These are phyloP conservation scores for Hyperoplus immaculatus DNA, from an alignment of 2,797 vertebrate genomes.

Conservation along the genomic window DNA sequence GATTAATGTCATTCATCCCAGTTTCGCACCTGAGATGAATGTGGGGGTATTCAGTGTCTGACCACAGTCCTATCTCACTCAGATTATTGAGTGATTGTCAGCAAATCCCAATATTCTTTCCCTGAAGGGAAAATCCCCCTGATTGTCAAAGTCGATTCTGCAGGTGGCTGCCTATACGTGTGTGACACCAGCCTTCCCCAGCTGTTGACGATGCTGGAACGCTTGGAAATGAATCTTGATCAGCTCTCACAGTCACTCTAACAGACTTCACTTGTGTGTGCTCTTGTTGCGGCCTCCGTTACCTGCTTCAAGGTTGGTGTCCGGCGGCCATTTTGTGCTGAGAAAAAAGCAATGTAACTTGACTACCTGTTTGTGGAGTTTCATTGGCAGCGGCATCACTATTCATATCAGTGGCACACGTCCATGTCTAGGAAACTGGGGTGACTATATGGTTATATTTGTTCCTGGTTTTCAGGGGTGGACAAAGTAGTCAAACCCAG, in stretches of 20 bases:
- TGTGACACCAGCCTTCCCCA: slow-evolving; percentile 53
- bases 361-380: slow-evolving; percentile 5
- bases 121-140: slow-evolving; percentile 71
- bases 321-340: slow-evolving; percentile 68
- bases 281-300: not conserved
- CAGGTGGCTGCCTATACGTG: slow-evolving; percentile 52
- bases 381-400: not conserved
- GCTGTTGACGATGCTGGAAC: slow-evolving; percentile 41
- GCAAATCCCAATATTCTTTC: slow-evolving; percentile 61
- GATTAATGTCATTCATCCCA: slow-evolving; percentile 20
- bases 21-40: slow-evolving; percentile 40
- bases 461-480: too few species aligned
- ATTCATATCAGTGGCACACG: not conserved
- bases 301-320: slow-evolving; percentile 32
- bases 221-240: slow-evolving; percentile 16
- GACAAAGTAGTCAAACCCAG: too few species aligned
- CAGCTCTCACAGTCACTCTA: slow-evolving; percentile 3
- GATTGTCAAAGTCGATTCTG: slow-evolving; percentile 33
- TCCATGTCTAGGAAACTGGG: slow-evolving; percentile 6
- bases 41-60: slow-evolving; percentile 51
- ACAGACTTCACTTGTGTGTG: not conserved
- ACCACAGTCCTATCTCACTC: slow-evolving; percentile 44
- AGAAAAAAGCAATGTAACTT: slow-evolving; percentile 27
- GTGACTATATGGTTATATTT: too few species aligned
- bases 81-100: slow-evolving; percentile 68